Conservation (phyloP, 2,888 invertebrate species). For the Platycheirus albimanus region DNA sequence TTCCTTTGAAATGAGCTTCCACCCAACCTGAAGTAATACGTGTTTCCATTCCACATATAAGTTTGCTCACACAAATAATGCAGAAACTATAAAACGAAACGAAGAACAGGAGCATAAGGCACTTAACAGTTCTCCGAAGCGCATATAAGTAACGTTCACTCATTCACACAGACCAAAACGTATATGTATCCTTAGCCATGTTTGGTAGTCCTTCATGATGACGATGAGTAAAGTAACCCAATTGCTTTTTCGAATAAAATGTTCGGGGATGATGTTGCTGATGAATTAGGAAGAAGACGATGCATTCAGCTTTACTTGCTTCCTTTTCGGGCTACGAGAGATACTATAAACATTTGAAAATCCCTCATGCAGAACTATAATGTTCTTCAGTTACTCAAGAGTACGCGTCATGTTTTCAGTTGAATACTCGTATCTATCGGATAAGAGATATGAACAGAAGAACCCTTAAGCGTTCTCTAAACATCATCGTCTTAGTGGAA, state of each 20-base stretch:
- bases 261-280: conserved; percentile 5
- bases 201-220: conserved; percentile 26
- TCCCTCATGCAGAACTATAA: conserved; percentile 60
- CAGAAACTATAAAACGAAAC: conserved; percentile 26
- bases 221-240: conserved; percentile 59
- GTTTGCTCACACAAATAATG: too few relatives aligned
- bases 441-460: neutral
- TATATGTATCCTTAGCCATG: conserved; percentile 12
- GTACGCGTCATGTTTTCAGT: neutral
- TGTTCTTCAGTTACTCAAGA: conserved; percentile 34
- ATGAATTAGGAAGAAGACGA: conserved; percentile 36
- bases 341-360: conserved; percentile 46
- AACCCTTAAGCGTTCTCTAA: conserved; percentile 54
- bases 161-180: conserved; percentile 37
- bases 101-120: conserved; percentile 2
- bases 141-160: conserved; percentile 48
- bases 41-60: conserved; percentile 7
- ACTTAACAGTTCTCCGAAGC: conserved; percentile 45
- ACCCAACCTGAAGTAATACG: conserved; percentile 58
- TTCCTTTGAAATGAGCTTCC: too few relatives aligned
- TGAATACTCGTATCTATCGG: too few relatives aligned
- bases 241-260: conserved; percentile 34
- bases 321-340: conserved; percentile 23
- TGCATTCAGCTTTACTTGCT: conserved; percentile 30
- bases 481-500: conserved; percentile 68